A percentile compares a stretch with the other conserved stretches of the same genome.
phyloP scores from a whole-genome alignment of 2,888 invertebrate genomes.

The Machimus rusticus region DNA sequence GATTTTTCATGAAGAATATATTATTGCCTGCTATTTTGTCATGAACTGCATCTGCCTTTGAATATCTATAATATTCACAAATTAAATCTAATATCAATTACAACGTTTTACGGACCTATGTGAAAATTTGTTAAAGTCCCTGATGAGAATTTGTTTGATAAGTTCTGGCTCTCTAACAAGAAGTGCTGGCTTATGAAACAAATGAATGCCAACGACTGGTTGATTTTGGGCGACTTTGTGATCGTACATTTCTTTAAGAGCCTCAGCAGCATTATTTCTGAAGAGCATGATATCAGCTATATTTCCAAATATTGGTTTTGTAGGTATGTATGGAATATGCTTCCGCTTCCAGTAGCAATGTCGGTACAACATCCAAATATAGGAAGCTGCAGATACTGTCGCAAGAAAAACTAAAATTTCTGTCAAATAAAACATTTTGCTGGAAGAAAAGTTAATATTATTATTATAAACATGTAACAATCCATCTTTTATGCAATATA shows the following conservation, averaged over 20 bases:
- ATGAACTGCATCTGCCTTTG: conserved; percentile 54
- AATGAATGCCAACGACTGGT: conserved; percentile 60
- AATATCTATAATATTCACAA: too few relatives aligned
- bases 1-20: conserved; percentile 62
- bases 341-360: conserved; percentile 57
- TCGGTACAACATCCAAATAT: neutral
- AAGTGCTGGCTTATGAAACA: conserved; percentile 63
- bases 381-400: neutral
- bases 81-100: too few relatives aligned
- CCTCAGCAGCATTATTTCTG: conserved; percentile 55
- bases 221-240: conserved; percentile 52
- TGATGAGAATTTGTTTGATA: conserved; percentile 62
- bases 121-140: conserved; percentile 63
- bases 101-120: conserved; percentile 53
- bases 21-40: conserved; percentile 63
- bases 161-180: conserved; percentile 63
- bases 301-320: conserved; percentile 63
- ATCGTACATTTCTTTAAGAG: conserved; percentile 59
- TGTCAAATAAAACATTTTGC: neutral
- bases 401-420: neutral
- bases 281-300: conserved; percentile 56
- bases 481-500: too few relatives aligned
- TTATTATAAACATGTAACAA: too few relatives aligned
- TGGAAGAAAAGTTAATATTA: neutral
- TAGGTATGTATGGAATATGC: conserved; percentile 58